These are phyloP conservation scores for Helleia helle DNA, from an alignment of 2,888 invertebrate species.

Conservation along the genomic window DNA sequence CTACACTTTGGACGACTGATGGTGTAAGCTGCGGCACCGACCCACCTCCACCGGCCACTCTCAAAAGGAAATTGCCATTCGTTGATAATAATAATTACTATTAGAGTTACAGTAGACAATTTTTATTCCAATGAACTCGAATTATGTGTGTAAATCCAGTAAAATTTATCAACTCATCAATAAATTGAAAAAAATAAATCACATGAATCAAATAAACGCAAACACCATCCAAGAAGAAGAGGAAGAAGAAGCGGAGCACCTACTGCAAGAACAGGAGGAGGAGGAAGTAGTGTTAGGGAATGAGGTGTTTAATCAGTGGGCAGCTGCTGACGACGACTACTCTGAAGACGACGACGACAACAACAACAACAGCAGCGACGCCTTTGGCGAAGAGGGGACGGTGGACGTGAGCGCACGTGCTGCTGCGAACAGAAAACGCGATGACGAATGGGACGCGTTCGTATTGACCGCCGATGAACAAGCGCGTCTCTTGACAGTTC, in stretches of 20 bases:
- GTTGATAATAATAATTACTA: too few species aligned
- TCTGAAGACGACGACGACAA: too few species aligned
- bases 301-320: too few species aligned
- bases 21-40: too few species aligned
- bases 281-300: neutral
- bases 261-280: neutral
- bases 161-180: neutral
- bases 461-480: slow-evolving; percentile 5
- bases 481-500: slow-evolving; percentile 7
- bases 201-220: neutral
- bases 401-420: too few species aligned
- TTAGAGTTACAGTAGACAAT: too few species aligned
- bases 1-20: too few species aligned
- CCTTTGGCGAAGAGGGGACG: too few species aligned
- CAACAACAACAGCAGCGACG: too few species aligned
- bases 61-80: neutral
- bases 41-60: too few species aligned
- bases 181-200: neutral
- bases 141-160: neutral
- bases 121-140: neutral
- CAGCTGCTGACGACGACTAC: too few species aligned
- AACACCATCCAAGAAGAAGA: neutral
- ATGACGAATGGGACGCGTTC: slow-evolving; percentile 6
- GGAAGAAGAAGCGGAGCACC: neutral
- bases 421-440: too few species aligned